Evolutionary conservation across 2,888 invertebrate genomes (phyloP).

Genomic region (Caenorhabditis afra): DNA sequence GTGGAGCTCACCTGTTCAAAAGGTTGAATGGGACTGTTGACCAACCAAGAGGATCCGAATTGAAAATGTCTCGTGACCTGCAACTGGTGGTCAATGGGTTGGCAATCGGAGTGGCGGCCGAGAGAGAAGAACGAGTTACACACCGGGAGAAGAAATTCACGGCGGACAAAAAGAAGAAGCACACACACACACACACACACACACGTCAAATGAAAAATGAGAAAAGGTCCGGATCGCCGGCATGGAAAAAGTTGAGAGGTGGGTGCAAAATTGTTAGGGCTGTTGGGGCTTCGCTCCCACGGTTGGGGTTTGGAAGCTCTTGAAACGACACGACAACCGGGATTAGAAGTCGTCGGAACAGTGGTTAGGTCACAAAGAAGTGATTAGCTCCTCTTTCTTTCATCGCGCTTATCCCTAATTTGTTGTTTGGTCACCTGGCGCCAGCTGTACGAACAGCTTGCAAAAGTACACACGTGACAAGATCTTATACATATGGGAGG

Average conservation of each 20-base stretch:
- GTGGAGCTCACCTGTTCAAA: too few relatives aligned
- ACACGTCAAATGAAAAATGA: constrained; percentile 38
- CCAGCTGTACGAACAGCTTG: background rate
- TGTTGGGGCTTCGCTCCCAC: background rate
- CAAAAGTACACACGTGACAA: constrained; percentile 13
- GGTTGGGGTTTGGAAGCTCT: too few relatives aligned
- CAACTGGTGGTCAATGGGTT: too few relatives aligned
- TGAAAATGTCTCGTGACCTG: too few relatives aligned
- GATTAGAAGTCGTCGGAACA: too few relatives aligned
- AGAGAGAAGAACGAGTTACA: constrained; percentile 2
- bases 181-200: constrained; percentile 26
- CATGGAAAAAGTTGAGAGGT: constrained; percentile 7
- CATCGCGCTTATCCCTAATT: constrained; percentile 9
- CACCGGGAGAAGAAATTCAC: constrained; percentile 6
- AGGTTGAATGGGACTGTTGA: too few relatives aligned
- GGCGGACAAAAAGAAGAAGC: constrained; percentile 6
- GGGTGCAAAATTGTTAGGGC: constrained; percentile 33
- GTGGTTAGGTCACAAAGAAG: background rate
- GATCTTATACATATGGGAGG: background rate
- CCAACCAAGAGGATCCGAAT: too few relatives aligned
- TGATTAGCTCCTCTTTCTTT: background rate
- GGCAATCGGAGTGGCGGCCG: background rate
- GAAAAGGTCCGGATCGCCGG: background rate
- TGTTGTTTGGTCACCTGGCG: constrained; percentile 15
- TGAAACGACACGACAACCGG: too few relatives aligned